These are phyloP conservation scores for Palythoa grandis DNA, from an alignment of 92 coral and sea anemone genomes.

Conservation along the genomic window DNA sequence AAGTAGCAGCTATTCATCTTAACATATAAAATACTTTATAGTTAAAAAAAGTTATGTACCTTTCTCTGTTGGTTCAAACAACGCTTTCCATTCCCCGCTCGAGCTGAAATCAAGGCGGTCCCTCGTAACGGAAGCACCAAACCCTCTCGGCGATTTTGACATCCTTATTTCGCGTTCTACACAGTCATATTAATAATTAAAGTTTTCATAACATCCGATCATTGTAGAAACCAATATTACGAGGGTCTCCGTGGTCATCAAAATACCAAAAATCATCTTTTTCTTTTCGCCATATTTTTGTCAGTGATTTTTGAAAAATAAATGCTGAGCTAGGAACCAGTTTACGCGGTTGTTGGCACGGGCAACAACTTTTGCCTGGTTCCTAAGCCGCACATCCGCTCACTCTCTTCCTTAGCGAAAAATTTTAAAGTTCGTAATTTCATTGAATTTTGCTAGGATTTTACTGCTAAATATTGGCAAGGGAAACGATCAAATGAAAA, in stretches of 20 bases:
- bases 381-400: not conserved
- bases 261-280: not conserved
- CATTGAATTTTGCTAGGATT: not conserved
- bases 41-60: slow-evolving; percentile 45
- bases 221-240: not conserved
- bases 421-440: no score
- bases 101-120: slow-evolving; percentile 36
- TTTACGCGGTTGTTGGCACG: slow-evolving; percentile 33
- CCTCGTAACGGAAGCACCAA: slow-evolving; percentile 29
- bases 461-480: not conserved
- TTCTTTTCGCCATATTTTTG: not conserved
- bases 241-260: not conserved
- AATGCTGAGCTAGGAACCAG: slow-evolving; percentile 25
- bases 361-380: slow-evolving; percentile 38
- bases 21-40: not conserved
- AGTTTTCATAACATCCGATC: not conserved
- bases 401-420: no score
- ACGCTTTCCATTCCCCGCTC: slow-evolving; percentile 74
- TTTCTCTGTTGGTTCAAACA: slow-evolving; percentile 72
- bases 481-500: slow-evolving; percentile 39
- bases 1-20: not conserved
- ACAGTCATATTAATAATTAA: not conserved
- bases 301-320: not conserved
- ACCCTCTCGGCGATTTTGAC: slow-evolving; percentile 27
- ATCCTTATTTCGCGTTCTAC: slow-evolving; percentile 9